phyloP scores from a whole-genome alignment of 2,797 vertebrate genomes.

The Myiotriccus ornatus region DNA sequence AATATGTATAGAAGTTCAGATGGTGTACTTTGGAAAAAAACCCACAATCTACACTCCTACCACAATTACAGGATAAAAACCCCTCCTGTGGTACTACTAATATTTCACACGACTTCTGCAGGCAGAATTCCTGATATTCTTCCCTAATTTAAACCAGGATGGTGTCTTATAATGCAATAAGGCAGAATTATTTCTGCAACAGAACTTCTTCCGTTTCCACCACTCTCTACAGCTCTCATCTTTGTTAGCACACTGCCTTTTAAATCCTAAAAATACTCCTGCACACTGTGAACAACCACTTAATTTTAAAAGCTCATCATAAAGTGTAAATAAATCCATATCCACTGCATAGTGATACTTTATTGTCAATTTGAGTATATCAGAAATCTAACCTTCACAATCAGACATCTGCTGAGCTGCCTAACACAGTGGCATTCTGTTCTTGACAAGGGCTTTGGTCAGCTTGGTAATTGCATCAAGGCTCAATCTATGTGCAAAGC shows the following conservation, averaged over 20 bases:
- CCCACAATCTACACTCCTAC: background rate
- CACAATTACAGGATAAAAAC: background rate
- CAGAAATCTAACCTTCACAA: background rate
- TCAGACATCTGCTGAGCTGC: background rate
- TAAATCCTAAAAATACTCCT: constrained; percentile 18
- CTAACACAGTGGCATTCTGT: background rate
- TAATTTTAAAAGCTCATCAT: constrained; percentile 48
- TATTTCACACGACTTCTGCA: background rate
- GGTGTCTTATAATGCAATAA: background rate
- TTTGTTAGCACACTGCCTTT: background rate
- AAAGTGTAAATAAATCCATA: constrained; percentile 37
- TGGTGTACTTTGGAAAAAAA: background rate
- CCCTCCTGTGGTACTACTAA: background rate
- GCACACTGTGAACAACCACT: background rate
- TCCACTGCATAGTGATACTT: background rate
- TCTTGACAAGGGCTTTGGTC: background rate
- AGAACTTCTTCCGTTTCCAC: background rate
- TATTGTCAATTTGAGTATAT: background rate
- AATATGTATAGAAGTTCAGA: background rate
- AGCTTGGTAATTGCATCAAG: background rate
- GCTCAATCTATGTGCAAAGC: background rate
- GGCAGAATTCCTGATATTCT: background rate
- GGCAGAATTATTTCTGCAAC: background rate
- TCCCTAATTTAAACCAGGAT: constrained; percentile 36
- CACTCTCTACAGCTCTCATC: background rate